phyloP scores from a whole-genome alignment of 2,113 vertebrate genomes.

The Chionis minor region DNA sequence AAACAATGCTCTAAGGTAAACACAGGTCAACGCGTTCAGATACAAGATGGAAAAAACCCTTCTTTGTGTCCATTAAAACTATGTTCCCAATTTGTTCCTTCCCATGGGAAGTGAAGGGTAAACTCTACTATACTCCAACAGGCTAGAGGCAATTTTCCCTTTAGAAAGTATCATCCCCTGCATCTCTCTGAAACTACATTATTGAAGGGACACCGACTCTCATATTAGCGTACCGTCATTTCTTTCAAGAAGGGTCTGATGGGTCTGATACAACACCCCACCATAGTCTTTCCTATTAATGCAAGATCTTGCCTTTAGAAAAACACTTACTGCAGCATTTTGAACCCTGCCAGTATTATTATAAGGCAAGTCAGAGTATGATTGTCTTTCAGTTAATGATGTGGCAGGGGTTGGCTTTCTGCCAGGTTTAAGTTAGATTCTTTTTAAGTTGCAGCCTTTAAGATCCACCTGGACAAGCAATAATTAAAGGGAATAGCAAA shows the following conservation, averaged over 20 bases:
- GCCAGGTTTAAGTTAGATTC: slow-evolving; percentile 14
- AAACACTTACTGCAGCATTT: slow-evolving; percentile 27
- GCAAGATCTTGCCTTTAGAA: slow-evolving; percentile 7
- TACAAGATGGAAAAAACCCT: background rate
- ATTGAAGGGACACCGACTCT: background rate
- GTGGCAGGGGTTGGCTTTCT: slow-evolving; percentile 24
- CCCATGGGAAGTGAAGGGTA: background rate
- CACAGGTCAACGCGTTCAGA: background rate
- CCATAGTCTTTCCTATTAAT: background rate
- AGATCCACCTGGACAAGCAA: slow-evolving; percentile 63
- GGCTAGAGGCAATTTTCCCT: background rate
- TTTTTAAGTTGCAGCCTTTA: slow-evolving; percentile 43
- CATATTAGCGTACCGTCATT: background rate
- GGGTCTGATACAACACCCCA: background rate
- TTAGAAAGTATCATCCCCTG: background rate
- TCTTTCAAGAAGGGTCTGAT: background rate
- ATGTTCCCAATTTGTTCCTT: background rate
- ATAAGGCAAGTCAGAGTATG: slow-evolving; percentile 12
- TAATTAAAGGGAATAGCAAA: slow-evolving; percentile 64
- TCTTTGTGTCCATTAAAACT: background rate
- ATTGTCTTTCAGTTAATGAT: slow-evolving; percentile 58
- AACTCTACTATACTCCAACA: background rate
- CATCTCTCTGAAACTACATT: background rate
- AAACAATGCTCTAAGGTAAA: background rate
- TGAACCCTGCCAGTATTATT: slow-evolving; percentile 34